phyloP scores from a whole-genome alignment of 1,140 invertebrate species.

The Stegodyphus dumicola region DNA sequence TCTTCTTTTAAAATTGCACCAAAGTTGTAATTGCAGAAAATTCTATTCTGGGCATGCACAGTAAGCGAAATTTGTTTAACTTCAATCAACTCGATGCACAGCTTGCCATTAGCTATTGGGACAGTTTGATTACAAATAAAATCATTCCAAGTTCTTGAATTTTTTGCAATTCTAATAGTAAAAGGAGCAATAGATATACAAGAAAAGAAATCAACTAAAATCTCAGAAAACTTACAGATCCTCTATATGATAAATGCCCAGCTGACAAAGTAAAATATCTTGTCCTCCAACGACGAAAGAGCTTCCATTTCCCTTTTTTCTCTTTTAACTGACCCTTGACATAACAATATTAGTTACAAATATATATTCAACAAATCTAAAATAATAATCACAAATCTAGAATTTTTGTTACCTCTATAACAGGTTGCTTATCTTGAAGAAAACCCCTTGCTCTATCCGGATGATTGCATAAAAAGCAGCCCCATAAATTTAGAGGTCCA shows the following conservation, averaged over 20 bases:
- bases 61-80: too few species aligned
- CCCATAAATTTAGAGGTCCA: slow-evolving; percentile 76
- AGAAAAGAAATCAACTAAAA: too few species aligned
- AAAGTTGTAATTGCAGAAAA: too few species aligned
- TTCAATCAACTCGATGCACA: too few species aligned
- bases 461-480: slow-evolving; percentile 90
- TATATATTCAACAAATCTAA: background rate
- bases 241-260: slow-evolving; percentile 87
- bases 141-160: too few species aligned
- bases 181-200: too few species aligned
- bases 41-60: too few species aligned
- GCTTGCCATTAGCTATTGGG: too few species aligned
- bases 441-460: slow-evolving; percentile 87
- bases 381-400: slow-evolving; percentile 4
- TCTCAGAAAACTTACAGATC: slow-evolving; percentile 74
- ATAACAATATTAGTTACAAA: background rate
- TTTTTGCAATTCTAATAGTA: too few species aligned
- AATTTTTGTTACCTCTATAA: slow-evolving; percentile 68
- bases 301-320: slow-evolving; percentile 92
- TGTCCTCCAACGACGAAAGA: slow-evolving; percentile 91
- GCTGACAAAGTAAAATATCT: slow-evolving; percentile 93
- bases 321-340: slow-evolving; percentile 92
- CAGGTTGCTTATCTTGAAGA: slow-evolving; percentile 73
- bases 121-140: too few species aligned
- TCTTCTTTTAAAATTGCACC: too few species aligned